Evolutionary conservation across 2,888 invertebrate species (phyloP).

Genomic region (Caenorhabditis auriculariae): DNA sequence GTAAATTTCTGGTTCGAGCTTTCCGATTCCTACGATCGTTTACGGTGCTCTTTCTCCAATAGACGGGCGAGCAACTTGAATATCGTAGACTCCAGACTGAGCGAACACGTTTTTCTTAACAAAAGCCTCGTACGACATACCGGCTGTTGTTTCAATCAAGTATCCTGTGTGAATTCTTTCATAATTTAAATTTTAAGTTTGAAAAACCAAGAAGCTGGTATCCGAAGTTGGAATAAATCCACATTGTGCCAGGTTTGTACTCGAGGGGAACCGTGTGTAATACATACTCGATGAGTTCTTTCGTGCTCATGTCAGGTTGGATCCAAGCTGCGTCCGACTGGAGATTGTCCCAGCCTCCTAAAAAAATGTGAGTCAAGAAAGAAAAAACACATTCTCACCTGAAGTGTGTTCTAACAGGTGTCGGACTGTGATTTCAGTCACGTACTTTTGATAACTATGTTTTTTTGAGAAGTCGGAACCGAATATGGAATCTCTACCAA

Average conservation of each 20-base stretch:
- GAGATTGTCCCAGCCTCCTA: conserved; percentile 60
- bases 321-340: conserved; percentile 61
- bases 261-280: conserved; percentile 46
- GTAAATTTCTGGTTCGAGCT: no score
- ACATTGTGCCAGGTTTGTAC: conserved; percentile 49
- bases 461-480: conserved; percentile 53
- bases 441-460: conserved; percentile 50
- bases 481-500: conserved; percentile 51
- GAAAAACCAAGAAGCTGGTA: conserved; percentile 60
- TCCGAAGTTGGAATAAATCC: conserved; percentile 63
- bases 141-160: conserved; percentile 53
- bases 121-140: conserved; percentile 55
- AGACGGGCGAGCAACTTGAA: conserved; percentile 58
- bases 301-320: conserved; percentile 51
- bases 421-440: conserved; percentile 57
- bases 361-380: conserved; percentile 4
- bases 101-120: conserved; percentile 59
- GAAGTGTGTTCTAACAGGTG: conserved; percentile 59
- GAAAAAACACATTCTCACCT: conserved; percentile 23
- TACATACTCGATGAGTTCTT: conserved; percentile 46
- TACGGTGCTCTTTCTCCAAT: conserved; percentile 55
- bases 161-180: conserved; percentile 29
- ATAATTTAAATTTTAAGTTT: neutral
- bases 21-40: no score
- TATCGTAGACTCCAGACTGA: conserved; percentile 54